Evolutionary conservation across 2,888 invertebrate species (phyloP), one percentile per base, ranked within the genome.

Genomic region (Zygaena filipendulae): DNA sequence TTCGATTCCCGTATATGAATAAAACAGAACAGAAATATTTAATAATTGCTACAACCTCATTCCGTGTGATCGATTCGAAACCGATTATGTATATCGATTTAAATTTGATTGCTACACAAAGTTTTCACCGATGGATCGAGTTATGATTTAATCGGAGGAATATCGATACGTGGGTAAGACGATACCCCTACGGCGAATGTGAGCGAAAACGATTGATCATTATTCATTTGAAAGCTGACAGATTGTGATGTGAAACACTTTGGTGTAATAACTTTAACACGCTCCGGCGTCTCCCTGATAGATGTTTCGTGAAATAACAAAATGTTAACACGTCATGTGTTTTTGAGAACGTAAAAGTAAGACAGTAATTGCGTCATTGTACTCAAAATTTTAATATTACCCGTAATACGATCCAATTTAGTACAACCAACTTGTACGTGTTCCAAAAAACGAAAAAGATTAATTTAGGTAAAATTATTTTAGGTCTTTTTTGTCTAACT

Each of bases 231-330:
- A 52, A 45, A 57, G 52, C 53, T 64, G 70, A 72, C 68, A 67
- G 62, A 62, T 59, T 68, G 57, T 62, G 62, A 68, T 60, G 66
- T 60, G 59, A 59, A 69, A 66, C 59, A 63, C 66, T 66, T 61
- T 51, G 46, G 44, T 48, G 55, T 61, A 62, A 68, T 62, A 60
- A 59, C 54, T 62, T 67, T 59, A 67, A 64, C 68, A 59, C 59
- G 53, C 44, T 49, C 45, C 44, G 40, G 45, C 51, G 50, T 54
- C 52, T 52, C 42, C 48, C 45, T 57, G 56, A 58, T 59, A 35
- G 42, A 60, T 62, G 59, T 59, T 58, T 56, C 53, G 45, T 53
- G 47, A 49, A 56, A 58, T 52, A 60, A 63, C 60, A 52, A 49
- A 56, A 54, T 40, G 47, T 52, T 54, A 55, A 59, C 59, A 58